Base-by-base conservation (phyloP, 2,797 vertebrate genomes). In the Gadopsis marmoratus region DNA sequence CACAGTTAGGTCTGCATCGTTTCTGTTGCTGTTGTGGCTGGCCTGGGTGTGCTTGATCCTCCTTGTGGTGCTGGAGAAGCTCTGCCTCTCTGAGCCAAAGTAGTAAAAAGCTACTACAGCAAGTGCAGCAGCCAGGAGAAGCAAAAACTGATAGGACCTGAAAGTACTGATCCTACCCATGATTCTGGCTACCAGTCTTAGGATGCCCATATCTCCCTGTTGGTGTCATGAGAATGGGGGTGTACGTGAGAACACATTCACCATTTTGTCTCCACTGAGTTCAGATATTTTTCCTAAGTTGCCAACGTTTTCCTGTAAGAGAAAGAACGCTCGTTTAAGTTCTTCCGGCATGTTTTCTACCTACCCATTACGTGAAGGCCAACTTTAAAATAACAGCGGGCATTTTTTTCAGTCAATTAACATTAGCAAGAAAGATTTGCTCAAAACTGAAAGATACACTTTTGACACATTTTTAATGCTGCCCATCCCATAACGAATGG, bases 71-170 rank as follows among this genome's bases (percentile, higher is more conserved):
- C 96, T 97, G 85, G 97, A 97, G 91, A 98, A 97, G 89, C 95
- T 97, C 89, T 97, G 96, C 8, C 91, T 95, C 86, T 97, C 96
- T 0, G 96, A 97, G 39, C 97, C 97, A 1, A 98, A 95, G 89
- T 97, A 98, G 91, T 98, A 99, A 89, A 98, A 97, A n/a, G 97
- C 97, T 51, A 96, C 95, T 0, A 97, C 97, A 0, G 97, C 96
- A 3, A 98, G 91, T 0, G 96, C 87, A 1, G 96, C 96, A 12
- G 95, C 95, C 26, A 97, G 69, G 0, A 97, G 95, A 71, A 99
- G 93, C 7, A 94, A 88, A 26, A 96, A 94, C 85, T 97, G 96
- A 89, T 97, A 97, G 54, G 96, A 97, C 71, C 97, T 95, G 79
- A 95, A 93, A 0, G 95, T 95, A n/a, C 94, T 92, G 89, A 96